These are phyloP conservation scores for Alces alces DNA, from an alignment of 2,113 vertebrate genomes.

Conservation along the genomic window DNA sequence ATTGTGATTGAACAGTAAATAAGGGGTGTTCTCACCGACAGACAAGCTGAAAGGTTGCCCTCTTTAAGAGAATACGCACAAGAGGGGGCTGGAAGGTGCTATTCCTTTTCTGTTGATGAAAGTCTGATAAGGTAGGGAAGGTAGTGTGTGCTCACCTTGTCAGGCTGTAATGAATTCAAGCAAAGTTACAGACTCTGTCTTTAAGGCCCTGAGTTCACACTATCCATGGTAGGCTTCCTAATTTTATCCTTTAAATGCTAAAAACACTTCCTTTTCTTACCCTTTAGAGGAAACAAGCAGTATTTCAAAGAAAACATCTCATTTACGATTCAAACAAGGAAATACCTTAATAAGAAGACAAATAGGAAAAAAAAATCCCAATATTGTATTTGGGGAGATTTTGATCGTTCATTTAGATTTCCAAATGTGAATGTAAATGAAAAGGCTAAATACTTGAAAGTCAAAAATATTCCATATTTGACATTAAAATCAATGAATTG, in stretches of 20 bases:
- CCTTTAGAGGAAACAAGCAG: background rate
- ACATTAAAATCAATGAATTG: slow-evolving; percentile 53
- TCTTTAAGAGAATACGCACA: background rate
- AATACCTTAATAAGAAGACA: slow-evolving; percentile 27
- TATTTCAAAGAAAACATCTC: slow-evolving; percentile 16
- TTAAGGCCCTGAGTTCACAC: background rate
- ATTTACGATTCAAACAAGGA: slow-evolving; percentile 47
- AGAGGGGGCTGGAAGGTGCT: background rate
- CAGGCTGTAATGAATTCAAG: background rate
- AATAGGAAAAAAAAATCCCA: background rate
- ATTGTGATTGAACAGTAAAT: background rate
- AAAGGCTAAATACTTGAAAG: slow-evolving; percentile 61
- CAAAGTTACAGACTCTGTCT: background rate
- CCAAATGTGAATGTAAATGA: slow-evolving; percentile 56
- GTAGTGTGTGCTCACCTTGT: background rate
- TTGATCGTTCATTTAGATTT: slow-evolving; percentile 54
- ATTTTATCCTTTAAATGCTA: background rate
- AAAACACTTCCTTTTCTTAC: slow-evolving; percentile 23
- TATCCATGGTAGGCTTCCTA: background rate
- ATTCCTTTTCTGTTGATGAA: background rate
- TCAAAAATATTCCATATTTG: slow-evolving; percentile 57
- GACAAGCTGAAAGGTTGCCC: background rate
- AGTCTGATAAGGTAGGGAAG: background rate
- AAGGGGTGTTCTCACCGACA: background rate
- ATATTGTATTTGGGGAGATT: slow-evolving; percentile 13